Evolutionary conservation across 1,140 invertebrate genomes (phyloP), one percentile per base, ranked within the genome.

Genomic region (Episyrphus balteatus): DNA sequence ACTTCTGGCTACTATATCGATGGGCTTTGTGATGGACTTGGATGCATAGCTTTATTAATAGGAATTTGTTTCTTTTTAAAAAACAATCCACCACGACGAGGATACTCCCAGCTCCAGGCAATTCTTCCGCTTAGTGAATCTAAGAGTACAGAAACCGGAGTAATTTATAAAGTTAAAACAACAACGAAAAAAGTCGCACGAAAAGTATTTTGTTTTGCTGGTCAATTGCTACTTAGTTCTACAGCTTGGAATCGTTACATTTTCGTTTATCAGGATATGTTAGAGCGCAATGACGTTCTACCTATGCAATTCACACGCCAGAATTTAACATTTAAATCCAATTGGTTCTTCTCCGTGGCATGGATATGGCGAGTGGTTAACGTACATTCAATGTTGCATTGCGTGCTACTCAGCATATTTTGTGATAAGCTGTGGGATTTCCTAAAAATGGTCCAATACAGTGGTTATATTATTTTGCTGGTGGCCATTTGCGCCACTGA

Each of bases 201-300:
- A 51, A 81, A 82, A 43, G 66, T 85, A 21, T 61, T 79, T 13
- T 73, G 81, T 51, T 80, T 86, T 47, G 76, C 76, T 14, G 76
- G 81, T 5, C 83, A 86, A 57, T 69, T 87, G 52, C 55, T 84
- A 26, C 57, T 87, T 1, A 82, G 81, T 42, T 86, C 84, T 7
- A 69, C 79, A 49, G 78, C 79, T 3, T 89, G 86, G 86, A 88
- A 89, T 71, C 76, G 84, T 11, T 87, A 86, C 50, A 86, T 88
- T 55, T 78, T 79, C 41, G 61, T 84, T 1, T 89, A 88, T 58
- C 83, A 87, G 54, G 75, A 84, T 51, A 67, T 87, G 47, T 56
- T 88, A 11, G 84, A 88, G 57, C 73, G 75, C 13, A 72, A 75
- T 12, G 66, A 73, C 44, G 71, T 76, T n/a, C 72, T 63, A 39